These are phyloP conservation scores for Ranitomeya imitator DNA, from an alignment of 2,113 vertebrate genomes.

Conservation along the genomic window DNA sequence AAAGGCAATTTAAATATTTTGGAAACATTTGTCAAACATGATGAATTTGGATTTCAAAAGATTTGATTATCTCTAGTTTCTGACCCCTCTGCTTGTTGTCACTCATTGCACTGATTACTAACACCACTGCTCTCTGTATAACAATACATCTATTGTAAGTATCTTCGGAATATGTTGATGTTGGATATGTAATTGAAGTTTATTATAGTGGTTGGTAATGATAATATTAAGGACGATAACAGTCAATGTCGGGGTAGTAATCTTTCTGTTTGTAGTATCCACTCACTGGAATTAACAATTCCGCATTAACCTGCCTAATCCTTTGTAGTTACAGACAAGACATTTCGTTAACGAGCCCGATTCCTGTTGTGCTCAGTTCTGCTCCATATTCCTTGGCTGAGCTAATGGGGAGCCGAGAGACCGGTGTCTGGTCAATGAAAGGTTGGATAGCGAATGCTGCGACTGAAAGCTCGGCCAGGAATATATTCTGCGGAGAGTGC, in stretches of 20 bases:
- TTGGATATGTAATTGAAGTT: too few relatives aligned
- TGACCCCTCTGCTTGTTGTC: too few relatives aligned
- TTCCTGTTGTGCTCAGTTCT: neutral
- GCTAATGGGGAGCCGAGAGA: conserved; percentile 29
- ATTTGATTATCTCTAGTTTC: too few relatives aligned
- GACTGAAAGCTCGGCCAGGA: neutral
- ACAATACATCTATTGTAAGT: too few relatives aligned
- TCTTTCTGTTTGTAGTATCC: neutral
- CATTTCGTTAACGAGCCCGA: neutral
- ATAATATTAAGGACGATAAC: too few relatives aligned
- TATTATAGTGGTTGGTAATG: too few relatives aligned
- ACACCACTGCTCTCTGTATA: too few relatives aligned
- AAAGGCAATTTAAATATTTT: too few relatives aligned
- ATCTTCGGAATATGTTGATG: too few relatives aligned
- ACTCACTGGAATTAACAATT: neutral
- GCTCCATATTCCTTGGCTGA: neutral
- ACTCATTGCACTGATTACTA: too few relatives aligned
- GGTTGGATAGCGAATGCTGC: neutral
- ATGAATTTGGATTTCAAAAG: too few relatives aligned
- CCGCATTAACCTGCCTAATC: neutral
- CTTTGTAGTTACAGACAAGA: neutral
- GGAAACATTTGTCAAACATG: too few relatives aligned
- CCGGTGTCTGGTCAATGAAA: neutral
- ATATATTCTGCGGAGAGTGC: neutral
- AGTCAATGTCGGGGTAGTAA: neutral